A percentile compares a stretch with the other conserved stretches of the same genome.
These are phyloP conservation scores for Acleris laterana DNA, from an alignment of 2,888 invertebrate species.

Conservation along the genomic window DNA sequence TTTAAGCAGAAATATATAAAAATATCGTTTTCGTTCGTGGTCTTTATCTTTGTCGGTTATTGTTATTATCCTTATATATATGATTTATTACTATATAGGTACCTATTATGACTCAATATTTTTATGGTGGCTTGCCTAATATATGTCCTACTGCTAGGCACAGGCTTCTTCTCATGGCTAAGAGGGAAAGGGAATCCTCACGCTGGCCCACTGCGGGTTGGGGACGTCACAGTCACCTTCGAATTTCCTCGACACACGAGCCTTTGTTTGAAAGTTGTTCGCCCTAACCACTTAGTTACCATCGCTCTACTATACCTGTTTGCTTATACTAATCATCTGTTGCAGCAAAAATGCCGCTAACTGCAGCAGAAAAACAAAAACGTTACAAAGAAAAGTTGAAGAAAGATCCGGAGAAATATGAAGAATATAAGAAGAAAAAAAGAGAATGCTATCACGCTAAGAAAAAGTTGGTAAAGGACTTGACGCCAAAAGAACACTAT, in stretches of 20 bases:
- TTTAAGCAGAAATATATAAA: background rate
- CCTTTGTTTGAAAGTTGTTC: background rate
- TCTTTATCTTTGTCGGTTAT: too few relatives aligned
- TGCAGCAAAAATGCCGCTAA: background rate
- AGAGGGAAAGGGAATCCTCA: too few relatives aligned
- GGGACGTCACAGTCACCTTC: too few relatives aligned
- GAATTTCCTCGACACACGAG: too few relatives aligned
- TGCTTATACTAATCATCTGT: background rate
- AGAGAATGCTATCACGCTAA: slow-evolving; percentile 7
- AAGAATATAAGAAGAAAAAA: slow-evolving; percentile 23
- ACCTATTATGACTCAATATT: too few relatives aligned
- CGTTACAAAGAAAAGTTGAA: slow-evolving; percentile 13
- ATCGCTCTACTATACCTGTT: background rate
- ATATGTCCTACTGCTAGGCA: too few relatives aligned
- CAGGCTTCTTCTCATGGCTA: too few relatives aligned
- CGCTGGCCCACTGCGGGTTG: too few relatives aligned
- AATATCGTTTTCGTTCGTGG: background rate
- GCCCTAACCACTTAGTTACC: background rate
- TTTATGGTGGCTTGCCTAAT: too few relatives aligned
- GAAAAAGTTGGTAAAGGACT: slow-evolving; percentile 17
- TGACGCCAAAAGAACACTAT: slow-evolving; percentile 12
- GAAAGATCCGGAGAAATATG: slow-evolving; percentile 9
- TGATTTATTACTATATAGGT: too few relatives aligned
- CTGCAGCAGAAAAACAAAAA: slow-evolving; percentile 15
- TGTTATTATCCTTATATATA: too few relatives aligned